Evolutionary conservation across 2,888 invertebrate species (phyloP).

Genomic region (Tachina grossa): DNA sequence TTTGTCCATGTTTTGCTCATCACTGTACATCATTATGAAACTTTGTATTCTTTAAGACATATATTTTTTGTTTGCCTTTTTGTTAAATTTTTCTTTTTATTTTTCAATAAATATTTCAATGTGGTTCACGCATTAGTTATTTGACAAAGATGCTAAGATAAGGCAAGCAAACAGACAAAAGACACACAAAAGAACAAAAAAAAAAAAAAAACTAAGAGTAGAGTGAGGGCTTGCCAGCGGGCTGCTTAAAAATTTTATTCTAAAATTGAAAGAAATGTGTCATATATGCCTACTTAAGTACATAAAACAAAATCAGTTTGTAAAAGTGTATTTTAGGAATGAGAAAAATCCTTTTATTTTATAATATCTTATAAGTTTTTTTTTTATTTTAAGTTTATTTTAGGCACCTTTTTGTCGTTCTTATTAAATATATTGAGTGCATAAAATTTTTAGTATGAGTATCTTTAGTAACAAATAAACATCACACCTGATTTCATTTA

Average conservation of each 20-base stretch:
- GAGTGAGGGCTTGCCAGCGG: background rate
- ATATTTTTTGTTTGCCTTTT: background rate
- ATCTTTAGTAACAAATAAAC: background rate
- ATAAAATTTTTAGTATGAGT: background rate
- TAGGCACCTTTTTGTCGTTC: background rate
- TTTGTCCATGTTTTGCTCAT: no score
- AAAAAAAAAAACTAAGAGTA: background rate
- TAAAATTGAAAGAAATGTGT: background rate
- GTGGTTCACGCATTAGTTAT: slow-evolving; percentile 38
- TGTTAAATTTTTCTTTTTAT: background rate
- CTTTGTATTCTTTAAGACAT: background rate
- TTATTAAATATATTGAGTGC: background rate
- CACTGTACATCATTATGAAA: no score
- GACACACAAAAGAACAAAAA: slow-evolving; percentile 2
- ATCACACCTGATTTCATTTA: slow-evolving; percentile 3
- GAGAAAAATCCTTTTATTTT: background rate
- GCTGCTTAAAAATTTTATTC: background rate
- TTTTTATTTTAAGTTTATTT: background rate
- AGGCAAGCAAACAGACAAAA: background rate
- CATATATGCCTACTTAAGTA: no score
- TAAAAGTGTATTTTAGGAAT: no score
- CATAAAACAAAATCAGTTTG: background rate
- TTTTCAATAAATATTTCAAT: slow-evolving; percentile 25
- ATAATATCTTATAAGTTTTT: background rate
- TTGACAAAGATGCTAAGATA: slow-evolving; percentile 48